Base-by-base conservation (phyloP, 2,888 invertebrate species). In the Celastrina argiolus region DNA sequence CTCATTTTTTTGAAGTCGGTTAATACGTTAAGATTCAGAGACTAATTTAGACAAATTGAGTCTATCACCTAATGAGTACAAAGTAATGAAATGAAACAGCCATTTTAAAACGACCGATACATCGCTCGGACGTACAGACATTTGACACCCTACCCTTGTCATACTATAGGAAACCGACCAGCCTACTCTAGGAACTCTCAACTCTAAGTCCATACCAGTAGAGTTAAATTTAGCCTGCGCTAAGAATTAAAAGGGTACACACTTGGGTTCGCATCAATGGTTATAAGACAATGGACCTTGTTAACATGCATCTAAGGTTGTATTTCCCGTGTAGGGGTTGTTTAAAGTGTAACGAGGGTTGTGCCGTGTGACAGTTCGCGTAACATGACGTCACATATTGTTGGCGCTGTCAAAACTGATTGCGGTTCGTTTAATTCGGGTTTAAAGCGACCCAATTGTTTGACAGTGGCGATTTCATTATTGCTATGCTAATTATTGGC, bases 321-420 rank as follows among this genome's bases (percentile, higher is more conserved):
- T 1, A 14, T 51, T 51, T 51, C 4, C 0, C 12, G 5, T 22
- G 22, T 22, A 1, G 0, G 2, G 2, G 7, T 8, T 8, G 51
- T 51, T 26, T 51, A 26, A 51, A 51, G 12, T 26, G 51, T 51
- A 51, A 51, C 22, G 26, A 51, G 51, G 51, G 51, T 51, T 51
- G 51, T 14, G 18, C 45, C 45, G 22, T 18, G 12, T 51, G 51
- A 51, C 51, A 51, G 51, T 51, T 22, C 18, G 5, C 18, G 51
- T 26, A 51, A 63, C 63, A 66, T 56, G 66, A 45, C 67, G 59
- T 67, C 58, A 67, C 26, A 51, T 51, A 64, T 67, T 64, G 67
- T 67, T 66, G 59, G 64, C 12, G 18, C 58, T 58, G 58, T 58
- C 34, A 39, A 26, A 65, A 51, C 51, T 31, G 56, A 63, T 67